Conservation (phyloP, 2,797 vertebrate species). For the Sphenodon punctatus region DNA sequence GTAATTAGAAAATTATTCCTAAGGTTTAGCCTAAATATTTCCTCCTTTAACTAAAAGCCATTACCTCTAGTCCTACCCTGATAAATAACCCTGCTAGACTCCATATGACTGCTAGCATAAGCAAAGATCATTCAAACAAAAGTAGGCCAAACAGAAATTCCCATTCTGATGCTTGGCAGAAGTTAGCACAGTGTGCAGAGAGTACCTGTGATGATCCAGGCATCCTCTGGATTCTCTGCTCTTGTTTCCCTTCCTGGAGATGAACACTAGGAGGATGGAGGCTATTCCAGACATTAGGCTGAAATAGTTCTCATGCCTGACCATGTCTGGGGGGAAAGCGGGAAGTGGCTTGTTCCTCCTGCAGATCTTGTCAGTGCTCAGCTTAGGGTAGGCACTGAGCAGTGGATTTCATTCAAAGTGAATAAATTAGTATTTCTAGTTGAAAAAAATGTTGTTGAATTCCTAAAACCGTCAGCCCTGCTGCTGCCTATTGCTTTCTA, state of each 20-base stretch:
- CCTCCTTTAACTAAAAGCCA: too few relatives aligned
- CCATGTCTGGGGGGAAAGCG: too few relatives aligned
- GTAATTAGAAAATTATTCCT: too few relatives aligned
- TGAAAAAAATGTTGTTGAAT: too few relatives aligned
- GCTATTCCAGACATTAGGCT: not conserved
- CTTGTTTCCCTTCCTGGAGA: not conserved
- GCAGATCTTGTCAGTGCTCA: not conserved
- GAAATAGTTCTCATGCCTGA: not conserved
- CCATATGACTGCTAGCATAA: too few relatives aligned
- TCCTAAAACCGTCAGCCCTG: not conserved
- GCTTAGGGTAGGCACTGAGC: not conserved
- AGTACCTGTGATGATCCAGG: not conserved
- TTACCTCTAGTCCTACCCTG: too few relatives aligned
- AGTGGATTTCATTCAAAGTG: not conserved
- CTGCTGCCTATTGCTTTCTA: not conserved
- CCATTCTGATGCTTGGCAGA: not conserved
- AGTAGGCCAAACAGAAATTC: too few relatives aligned
- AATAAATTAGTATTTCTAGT: not conserved
- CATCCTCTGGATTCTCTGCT: not conserved
- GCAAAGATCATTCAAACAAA: not conserved
- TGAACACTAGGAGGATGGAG: not conserved
- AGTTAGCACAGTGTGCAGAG: not conserved
- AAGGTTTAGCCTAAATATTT: too few relatives aligned
- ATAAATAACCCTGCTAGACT: too few relatives aligned
- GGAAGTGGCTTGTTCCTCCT: too few relatives aligned